These are phyloP conservation scores for Rhabdornis inornatus DNA, from an alignment of 2,113 vertebrate species.

Conservation along the genomic window DNA sequence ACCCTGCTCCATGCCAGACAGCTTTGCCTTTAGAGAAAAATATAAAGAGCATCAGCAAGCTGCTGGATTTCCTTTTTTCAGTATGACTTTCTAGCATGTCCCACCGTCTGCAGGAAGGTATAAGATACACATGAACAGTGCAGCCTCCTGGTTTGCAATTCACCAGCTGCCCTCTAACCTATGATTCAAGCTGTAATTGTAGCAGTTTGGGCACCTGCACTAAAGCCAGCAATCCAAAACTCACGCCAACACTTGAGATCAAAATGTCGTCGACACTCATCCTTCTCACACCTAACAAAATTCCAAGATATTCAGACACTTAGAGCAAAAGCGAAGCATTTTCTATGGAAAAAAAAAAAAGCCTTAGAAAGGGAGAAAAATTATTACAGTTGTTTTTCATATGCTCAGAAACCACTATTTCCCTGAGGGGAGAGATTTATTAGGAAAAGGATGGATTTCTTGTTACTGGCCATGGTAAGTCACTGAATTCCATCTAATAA, in stretches of 20 bases:
- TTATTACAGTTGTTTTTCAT: neutral
- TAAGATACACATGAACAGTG: rapidly evolving
- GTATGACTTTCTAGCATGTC: neutral
- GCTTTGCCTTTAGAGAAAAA: neutral
- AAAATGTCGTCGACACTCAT: neutral
- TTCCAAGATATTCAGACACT: neutral
- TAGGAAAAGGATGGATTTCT: neutral
- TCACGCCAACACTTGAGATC: neutral
- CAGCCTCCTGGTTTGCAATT: neutral
- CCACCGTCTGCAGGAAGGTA: neutral
- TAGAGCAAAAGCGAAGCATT: neutral
- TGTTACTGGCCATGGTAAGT: rapidly evolving
- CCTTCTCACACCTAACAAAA: neutral
- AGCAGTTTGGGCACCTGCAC: neutral
- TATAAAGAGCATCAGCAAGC: neutral
- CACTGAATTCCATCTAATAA: neutral
- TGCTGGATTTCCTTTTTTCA: neutral
- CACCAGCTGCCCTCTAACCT: neutral
- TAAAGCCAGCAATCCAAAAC: neutral
- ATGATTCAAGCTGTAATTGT: neutral
- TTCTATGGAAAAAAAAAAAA: neutral
- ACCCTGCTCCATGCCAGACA: neutral
- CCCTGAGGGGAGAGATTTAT: neutral
- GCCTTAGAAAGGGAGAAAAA: neutral
- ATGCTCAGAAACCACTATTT: neutral